Evolutionary conservation across 2,888 invertebrate species (phyloP).

Genomic region (Dolichomitus sp.): DNA sequence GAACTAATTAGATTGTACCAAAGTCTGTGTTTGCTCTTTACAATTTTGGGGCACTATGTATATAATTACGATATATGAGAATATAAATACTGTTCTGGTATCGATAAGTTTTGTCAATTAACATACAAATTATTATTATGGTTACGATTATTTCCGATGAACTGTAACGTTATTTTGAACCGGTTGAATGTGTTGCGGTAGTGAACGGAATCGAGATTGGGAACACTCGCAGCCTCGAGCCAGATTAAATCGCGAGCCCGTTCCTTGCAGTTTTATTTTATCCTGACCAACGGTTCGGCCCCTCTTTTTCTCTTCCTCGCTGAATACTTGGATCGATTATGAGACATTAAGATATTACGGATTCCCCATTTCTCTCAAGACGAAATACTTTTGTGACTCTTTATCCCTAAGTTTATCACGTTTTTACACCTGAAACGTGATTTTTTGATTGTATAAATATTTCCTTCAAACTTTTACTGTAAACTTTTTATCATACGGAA

Average conservation of each 20-base stretch:
- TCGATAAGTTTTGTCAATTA: not conserved
- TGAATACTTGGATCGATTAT: slow-evolving; percentile 32
- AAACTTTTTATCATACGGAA: too few relatives aligned
- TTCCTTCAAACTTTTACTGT: too few relatives aligned
- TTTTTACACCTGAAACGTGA: too few relatives aligned
- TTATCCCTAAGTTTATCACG: not conserved
- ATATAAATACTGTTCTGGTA: not conserved
- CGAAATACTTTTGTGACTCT: not conserved
- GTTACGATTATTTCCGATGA: slow-evolving; percentile 1
- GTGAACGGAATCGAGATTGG: slow-evolving; percentile 56
- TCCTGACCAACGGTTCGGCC: slow-evolving; percentile 39
- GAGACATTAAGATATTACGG: slow-evolving; percentile 18
- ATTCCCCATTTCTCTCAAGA: not conserved
- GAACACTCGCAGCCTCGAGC: slow-evolving; percentile 60
- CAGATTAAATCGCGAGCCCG: slow-evolving; percentile 53
- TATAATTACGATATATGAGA: not conserved
- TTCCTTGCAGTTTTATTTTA: slow-evolving; percentile 29
- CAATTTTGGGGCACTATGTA: not conserved
- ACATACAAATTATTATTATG: not conserved
- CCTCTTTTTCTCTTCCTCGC: slow-evolving; percentile 24
- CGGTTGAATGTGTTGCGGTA: slow-evolving; percentile 32
- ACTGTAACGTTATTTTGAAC: slow-evolving; percentile 14
- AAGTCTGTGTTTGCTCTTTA: not conserved
- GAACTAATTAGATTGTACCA: not conserved
- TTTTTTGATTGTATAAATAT: too few relatives aligned